Evolutionary conservation across 2,888 invertebrate genomes (phyloP).

Genomic region (Dysmachus trigonus): DNA sequence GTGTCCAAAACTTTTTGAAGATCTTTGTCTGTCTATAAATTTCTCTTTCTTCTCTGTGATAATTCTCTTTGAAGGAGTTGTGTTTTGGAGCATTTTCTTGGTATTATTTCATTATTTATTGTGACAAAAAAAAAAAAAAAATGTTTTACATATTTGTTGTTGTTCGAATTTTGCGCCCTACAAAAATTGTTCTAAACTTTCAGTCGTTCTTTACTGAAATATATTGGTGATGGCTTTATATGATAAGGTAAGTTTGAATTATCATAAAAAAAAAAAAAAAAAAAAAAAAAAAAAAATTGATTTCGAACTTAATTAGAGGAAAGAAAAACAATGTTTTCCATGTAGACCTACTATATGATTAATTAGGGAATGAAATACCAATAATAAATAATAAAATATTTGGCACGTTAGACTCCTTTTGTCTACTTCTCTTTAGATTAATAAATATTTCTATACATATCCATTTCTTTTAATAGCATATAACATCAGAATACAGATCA

Average conservation of each 20-base stretch:
- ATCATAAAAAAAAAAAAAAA: background rate
- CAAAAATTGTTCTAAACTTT: slow-evolving; percentile 36
- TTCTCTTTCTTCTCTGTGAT: slow-evolving; percentile 7
- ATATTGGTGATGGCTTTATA: slow-evolving; percentile 22
- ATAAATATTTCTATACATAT: background rate
- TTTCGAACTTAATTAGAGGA: background rate
- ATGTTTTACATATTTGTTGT: slow-evolving; percentile 23
- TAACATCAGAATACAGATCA: background rate
- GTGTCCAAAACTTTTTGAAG: background rate
- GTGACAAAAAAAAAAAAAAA: background rate
- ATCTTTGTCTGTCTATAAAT: slow-evolving; percentile 5
- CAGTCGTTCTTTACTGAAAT: slow-evolving; percentile 35
- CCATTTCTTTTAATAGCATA: background rate
- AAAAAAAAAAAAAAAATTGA: background rate
- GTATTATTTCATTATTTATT: slow-evolving; percentile 18
- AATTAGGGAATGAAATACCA: background rate
- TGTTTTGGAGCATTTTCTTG: slow-evolving; percentile 30
- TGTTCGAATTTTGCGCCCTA: slow-evolving; percentile 16
- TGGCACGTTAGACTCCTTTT: background rate
- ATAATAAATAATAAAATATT: background rate
- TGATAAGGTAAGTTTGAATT: slow-evolving; percentile 16
- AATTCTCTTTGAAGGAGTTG: slow-evolving; percentile 15
- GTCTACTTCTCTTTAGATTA: background rate
- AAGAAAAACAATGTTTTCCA: background rate
- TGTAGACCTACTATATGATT: background rate